Evolutionary conservation across 2,797 vertebrate genomes (phyloP).

Genomic region (Paguma larvata): DNA sequence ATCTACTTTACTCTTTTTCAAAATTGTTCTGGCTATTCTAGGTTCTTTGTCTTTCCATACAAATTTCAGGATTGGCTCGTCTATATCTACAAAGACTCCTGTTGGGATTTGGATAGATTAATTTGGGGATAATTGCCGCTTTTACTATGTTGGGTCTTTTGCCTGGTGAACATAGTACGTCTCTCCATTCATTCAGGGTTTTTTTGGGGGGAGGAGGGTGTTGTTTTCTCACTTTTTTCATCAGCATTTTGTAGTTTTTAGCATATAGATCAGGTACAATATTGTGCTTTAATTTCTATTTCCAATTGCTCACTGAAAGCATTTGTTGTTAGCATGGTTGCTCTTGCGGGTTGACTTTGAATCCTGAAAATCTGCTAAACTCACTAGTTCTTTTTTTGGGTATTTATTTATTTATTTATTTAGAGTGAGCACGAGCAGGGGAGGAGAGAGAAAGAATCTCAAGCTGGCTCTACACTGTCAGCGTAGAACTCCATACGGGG

Average conservation of each 20-base stretch:
- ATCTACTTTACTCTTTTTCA: background rate
- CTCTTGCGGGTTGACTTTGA: background rate
- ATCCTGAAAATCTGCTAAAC: constrained; percentile 19
- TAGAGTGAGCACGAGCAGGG: too few relatives aligned
- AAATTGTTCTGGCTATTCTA: constrained; percentile 1
- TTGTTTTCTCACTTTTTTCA: background rate
- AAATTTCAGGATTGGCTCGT: background rate
- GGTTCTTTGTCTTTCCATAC: background rate
- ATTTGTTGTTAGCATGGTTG: background rate
- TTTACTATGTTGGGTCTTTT: background rate
- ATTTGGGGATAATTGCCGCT: background rate
- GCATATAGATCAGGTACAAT: background rate
- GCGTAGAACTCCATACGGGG: too few relatives aligned
- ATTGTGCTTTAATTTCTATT: background rate
- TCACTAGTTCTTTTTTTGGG: background rate
- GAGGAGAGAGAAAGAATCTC: too few relatives aligned
- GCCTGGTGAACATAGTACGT: background rate
- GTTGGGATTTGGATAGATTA: background rate
- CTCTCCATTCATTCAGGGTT: background rate
- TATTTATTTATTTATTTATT: too few relatives aligned
- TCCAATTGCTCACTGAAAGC: background rate
- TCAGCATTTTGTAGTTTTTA: background rate
- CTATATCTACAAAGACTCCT: background rate
- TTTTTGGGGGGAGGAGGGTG: background rate
- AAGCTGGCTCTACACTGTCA: too few relatives aligned